Evolutionary conservation across 2,888 invertebrate genomes (phyloP).

Genomic region (Lycophotia porphyrea): DNA sequence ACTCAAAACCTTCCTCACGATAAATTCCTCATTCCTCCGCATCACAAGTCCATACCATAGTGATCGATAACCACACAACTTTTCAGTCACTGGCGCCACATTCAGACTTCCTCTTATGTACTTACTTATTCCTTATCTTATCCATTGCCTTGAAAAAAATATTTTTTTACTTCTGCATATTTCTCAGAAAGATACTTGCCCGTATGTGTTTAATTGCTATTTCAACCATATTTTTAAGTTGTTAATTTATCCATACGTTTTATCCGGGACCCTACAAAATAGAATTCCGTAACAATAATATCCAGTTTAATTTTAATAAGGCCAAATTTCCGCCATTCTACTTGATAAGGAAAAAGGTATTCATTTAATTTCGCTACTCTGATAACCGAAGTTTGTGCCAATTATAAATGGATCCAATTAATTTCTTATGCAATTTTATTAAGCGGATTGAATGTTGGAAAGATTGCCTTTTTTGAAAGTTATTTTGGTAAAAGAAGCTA

Average conservation of each 20-base stretch:
- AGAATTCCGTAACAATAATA: constrained; percentile 36
- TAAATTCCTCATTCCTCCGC: too few relatives aligned
- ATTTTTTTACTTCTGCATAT: background rate
- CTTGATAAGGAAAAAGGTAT: constrained; percentile 40
- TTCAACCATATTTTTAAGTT: background rate
- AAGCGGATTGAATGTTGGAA: constrained; percentile 35
- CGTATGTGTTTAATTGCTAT: background rate
- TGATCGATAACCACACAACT: too few relatives aligned
- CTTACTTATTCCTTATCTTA: too few relatives aligned
- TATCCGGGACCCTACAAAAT: background rate
- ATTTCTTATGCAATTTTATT: constrained; percentile 49
- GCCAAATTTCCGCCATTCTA: constrained; percentile 33
- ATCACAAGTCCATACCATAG: too few relatives aligned
- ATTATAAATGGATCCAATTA: constrained; percentile 56
- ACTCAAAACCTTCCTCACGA: too few relatives aligned
- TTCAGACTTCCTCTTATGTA: too few relatives aligned
- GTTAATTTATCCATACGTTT: background rate
- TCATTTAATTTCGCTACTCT: constrained; percentile 35
- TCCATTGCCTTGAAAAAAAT: too few relatives aligned
- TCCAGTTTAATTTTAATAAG: constrained; percentile 54
- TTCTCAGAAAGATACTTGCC: background rate
- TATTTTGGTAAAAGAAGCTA: background rate
- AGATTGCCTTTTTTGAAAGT: constrained; percentile 7
- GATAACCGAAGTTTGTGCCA: constrained; percentile 42
- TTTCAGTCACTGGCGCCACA: too few relatives aligned